Base-by-base conservation (phyloP, 2,113 vertebrate genomes). In the Lepisosteus osseus region DNA sequence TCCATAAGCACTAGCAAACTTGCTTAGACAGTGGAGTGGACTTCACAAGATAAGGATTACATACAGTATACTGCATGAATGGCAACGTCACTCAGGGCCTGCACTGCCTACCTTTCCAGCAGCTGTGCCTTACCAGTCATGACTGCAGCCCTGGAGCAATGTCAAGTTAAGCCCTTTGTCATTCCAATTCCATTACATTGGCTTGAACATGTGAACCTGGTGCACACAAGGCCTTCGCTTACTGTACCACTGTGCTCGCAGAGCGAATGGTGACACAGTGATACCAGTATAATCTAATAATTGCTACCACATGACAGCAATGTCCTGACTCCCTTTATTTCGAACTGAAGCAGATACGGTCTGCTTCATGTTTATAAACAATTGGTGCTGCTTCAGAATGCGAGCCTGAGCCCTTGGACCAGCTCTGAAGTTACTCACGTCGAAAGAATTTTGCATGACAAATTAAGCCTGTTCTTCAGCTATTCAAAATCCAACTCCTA, bases 111-210 rank as follows among this genome's bases (percentile, higher is more conserved):
- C 47, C 47, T 90, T 8, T 17, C 13, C 89, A 90, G 86, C 89
- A 92, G 87, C 90, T 92, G 87, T 84, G 86, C 83, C 73, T 77
- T 7, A 84, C 83, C 87, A 90, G 89, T 90, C 86, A 86, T 87
- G 84, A 90, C 89, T 90, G 89, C 80, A 86, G 85, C 78, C 88
- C 29, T 41, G 17, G 3, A 40, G 17, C 6, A 41, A 65, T 65
- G 41, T 65, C 62, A 65, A 14, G 62, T 65, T 65, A 11, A 7
- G 17, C 62, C 41, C 29, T 41, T 65, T 41, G 6, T 7, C 62
- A 29, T 65, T 2, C 62, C 29, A 5, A 59, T 59, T 59, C n/a
- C n/a, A 59, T 59, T 59, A 59, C 57, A 59, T 59, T 59, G 11
- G 9, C 62, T 65, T 65, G 8, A 29, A 65, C 17, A 65, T 65